phyloP scores from a whole-genome alignment of 2,888 invertebrate genomes.

The Mesorhabditis belari region DNA sequence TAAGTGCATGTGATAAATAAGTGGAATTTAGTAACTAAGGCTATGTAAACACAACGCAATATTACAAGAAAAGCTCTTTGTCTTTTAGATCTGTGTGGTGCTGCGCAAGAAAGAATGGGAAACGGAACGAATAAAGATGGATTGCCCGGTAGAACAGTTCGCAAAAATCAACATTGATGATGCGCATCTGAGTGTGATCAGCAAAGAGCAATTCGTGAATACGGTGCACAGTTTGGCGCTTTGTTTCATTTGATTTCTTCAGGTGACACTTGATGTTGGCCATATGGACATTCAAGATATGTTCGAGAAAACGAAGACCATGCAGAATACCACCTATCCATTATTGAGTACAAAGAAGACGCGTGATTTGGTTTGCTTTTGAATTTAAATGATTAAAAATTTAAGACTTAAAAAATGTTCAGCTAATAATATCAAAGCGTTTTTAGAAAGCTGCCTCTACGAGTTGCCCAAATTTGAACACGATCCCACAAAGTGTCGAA shows the following conservation, averaged over 20 bases:
- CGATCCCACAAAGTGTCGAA: too few relatives aligned
- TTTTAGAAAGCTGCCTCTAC: not conserved
- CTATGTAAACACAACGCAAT: slow-evolving; percentile 8
- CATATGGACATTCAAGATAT: slow-evolving; percentile 29
- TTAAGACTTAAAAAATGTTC: too few relatives aligned
- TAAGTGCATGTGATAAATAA: not conserved
- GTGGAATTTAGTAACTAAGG: not conserved
- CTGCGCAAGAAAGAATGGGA: slow-evolving; percentile 4
- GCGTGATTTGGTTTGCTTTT: not conserved
- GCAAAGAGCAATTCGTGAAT: slow-evolving; percentile 33
- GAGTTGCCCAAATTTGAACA: not conserved
- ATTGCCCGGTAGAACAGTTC: slow-evolving; percentile 23
- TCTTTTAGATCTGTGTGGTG: not conserved
- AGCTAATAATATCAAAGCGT: too few relatives aligned
- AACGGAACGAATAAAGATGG: slow-evolving; percentile 11
- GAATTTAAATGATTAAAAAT: not conserved
- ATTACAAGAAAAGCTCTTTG: not conserved
- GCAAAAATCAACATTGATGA: slow-evolving; percentile 27
- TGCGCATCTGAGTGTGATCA: slow-evolving; percentile 27
- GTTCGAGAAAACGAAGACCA: too few relatives aligned
- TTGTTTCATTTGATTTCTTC: not conserved
- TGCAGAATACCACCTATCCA: slow-evolving; percentile 17
- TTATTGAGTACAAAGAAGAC: slow-evolving; percentile 17
- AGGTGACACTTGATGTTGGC: slow-evolving; percentile 29
- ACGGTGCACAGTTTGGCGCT: not conserved